phyloP scores from a whole-genome alignment of 2,113 vertebrate genomes.

The Sceloporus undulatus region DNA sequence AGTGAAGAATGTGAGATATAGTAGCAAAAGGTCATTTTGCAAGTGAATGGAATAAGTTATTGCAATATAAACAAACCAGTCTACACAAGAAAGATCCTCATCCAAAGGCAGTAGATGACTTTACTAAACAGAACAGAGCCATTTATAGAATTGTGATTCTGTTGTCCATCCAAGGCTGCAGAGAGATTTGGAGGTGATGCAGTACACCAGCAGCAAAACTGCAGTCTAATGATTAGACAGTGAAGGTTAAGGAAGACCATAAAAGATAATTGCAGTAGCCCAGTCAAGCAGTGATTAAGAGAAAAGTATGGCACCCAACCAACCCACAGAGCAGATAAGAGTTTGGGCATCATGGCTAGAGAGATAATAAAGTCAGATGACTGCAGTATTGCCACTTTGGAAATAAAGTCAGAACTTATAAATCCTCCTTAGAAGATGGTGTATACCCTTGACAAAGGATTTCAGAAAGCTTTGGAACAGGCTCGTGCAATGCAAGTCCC shows the following conservation, averaged over 20 bases:
- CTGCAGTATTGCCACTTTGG: not conserved
- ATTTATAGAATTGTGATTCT: slow-evolving; percentile 6
- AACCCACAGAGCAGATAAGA: not conserved
- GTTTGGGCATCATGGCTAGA: slow-evolving; percentile 25
- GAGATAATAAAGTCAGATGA: not conserved
- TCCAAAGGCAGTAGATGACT: not conserved
- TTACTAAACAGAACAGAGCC: not conserved
- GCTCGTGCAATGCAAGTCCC: too few species aligned
- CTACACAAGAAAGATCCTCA: not conserved
- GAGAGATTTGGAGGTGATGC: not conserved
- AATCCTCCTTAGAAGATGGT: not conserved
- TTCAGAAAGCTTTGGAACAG: not conserved
- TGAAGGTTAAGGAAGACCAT: slow-evolving; percentile 25
- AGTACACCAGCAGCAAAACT: not conserved
- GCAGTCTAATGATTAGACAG: slow-evolving; percentile 29
- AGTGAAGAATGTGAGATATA: not conserved
- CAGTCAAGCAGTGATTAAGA: not conserved
- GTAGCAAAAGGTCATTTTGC: not conserved
- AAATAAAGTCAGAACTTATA: slow-evolving; percentile 1
- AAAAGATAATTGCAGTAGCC: slow-evolving; percentile 16
- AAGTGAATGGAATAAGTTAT: slow-evolving; percentile 3
- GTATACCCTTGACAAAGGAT: not conserved
- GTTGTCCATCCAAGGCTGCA: not conserved
- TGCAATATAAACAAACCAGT: not conserved
- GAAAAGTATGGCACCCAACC: not conserved